Evolutionary conservation across 2,888 invertebrate genomes (phyloP).

Genomic region (Erynnis tages): DNA sequence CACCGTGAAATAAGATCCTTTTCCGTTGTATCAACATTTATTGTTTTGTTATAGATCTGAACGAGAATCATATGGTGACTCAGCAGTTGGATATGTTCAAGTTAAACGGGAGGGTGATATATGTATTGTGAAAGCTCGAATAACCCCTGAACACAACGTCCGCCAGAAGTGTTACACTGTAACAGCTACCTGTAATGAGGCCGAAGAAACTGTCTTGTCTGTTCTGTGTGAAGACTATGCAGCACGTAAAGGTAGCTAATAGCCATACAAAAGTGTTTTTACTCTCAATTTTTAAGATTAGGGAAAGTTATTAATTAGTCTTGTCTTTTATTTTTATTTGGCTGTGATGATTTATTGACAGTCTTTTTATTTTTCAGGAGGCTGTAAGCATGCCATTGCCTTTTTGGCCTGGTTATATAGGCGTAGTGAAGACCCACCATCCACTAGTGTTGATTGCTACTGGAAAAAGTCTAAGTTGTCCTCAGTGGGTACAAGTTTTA

Average conservation of each 20-base stretch:
- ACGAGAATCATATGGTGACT: conserved; percentile 33
- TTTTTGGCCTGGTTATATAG: conserved; percentile 35
- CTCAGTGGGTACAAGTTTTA: conserved; percentile 26
- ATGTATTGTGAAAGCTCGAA: conserved; percentile 35
- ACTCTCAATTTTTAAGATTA: too few species aligned
- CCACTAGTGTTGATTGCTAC: conserved; percentile 30
- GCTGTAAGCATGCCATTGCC: conserved; percentile 27
- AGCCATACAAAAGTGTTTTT: too few species aligned
- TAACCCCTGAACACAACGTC: conserved; percentile 36
- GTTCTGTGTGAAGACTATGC: too few species aligned
- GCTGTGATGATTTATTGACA: too few species aligned
- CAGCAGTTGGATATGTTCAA: conserved; percentile 35
- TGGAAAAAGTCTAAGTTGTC: conserved; percentile 33
- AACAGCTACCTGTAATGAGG: background rate
- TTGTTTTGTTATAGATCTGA: too few species aligned
- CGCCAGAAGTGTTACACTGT: conserved; percentile 5
- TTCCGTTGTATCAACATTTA: too few species aligned
- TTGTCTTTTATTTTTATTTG: too few species aligned
- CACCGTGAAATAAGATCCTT: too few species aligned
- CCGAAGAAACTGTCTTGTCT: background rate
- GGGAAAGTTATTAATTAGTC: too few species aligned
- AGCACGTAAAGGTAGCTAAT: too few species aligned
- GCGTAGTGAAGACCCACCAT: conserved; percentile 32
- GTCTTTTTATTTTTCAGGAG: too few species aligned
- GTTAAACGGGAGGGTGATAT: conserved; percentile 30